A percentile compares a stretch with the other conserved stretches of the same genome.
Conservation (phyloP, 2,888 invertebrate species). For the Endotricha flammealis region DNA sequence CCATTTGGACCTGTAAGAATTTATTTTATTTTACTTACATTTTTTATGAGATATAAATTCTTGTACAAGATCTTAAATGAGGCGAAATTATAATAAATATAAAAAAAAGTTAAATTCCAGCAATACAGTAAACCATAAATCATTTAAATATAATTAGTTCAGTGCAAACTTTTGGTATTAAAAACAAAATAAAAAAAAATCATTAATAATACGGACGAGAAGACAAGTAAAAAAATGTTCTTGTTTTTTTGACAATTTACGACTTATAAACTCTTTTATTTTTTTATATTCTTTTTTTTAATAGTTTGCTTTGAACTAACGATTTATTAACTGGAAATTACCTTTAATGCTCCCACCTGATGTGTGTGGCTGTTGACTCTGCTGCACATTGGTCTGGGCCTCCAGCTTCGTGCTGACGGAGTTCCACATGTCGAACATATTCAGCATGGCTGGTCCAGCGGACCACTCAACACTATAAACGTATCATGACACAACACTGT, state of each 20-base stretch:
- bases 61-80: too few relatives aligned
- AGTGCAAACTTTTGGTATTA: conserved; percentile 7
- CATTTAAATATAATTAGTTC: not conserved
- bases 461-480: conserved; percentile 39
- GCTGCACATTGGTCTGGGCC: conserved; percentile 80
- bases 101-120: conserved; percentile 10
- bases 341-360: conserved; percentile 91
- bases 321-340: conserved; percentile 70
- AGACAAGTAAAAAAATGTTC: too few relatives aligned
- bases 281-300: not conserved
- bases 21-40: too few relatives aligned
- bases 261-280: too few relatives aligned
- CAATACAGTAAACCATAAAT: conserved; percentile 5
- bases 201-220: too few relatives aligned
- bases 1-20: too few relatives aligned
- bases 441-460: conserved; percentile 66
- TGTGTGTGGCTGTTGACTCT: conserved; percentile 85
- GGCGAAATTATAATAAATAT: too few relatives aligned
- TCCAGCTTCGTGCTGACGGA: conserved; percentile 87
- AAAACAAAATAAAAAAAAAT: too few relatives aligned
- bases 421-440: conserved; percentile 92
- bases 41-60: too few relatives aligned
- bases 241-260: not conserved
- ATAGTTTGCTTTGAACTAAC: conserved; percentile 18
- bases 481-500: conserved; percentile 35